These are phyloP conservation scores for Phaonia tiefii DNA, from an alignment of 2,888 invertebrate species.

Conservation along the genomic window DNA sequence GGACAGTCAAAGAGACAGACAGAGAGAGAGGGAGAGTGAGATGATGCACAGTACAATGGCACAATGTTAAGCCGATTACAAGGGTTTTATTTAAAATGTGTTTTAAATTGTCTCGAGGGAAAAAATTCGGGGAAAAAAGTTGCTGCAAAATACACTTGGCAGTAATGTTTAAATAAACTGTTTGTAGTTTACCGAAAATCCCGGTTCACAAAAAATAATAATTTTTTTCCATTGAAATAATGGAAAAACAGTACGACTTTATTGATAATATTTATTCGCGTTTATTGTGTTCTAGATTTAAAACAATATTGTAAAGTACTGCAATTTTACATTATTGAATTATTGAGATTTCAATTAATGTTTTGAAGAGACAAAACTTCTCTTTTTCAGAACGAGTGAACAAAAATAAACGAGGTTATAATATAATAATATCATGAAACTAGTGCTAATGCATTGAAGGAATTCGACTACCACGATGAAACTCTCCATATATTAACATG, in stretches of 20 bases:
- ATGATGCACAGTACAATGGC: background rate
- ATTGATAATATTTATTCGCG: background rate
- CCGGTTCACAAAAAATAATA: background rate
- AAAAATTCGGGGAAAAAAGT: no score
- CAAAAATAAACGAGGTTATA: no score
- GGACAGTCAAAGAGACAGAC: no score
- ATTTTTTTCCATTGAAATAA: background rate
- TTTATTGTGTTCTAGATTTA: background rate
- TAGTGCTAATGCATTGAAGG: no score
- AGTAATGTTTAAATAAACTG: background rate
- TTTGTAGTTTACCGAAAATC: background rate
- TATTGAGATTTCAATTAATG: no score
- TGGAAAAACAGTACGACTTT: background rate
- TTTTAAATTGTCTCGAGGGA: background rate
- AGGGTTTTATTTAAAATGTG: conserved; percentile 15
- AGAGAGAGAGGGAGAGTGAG: no score
- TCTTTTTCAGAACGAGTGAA: no score
- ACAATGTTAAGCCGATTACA: conserved; percentile 50
- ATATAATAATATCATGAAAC: no score
- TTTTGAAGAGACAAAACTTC: no score
- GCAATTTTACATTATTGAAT: no score
- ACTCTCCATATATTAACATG: no score
- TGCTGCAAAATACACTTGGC: background rate
- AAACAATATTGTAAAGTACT: background rate
- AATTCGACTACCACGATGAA: no score